Conservation (phyloP, 2,113 vertebrate genomes). For the Phyllostomus discolor region DNA sequence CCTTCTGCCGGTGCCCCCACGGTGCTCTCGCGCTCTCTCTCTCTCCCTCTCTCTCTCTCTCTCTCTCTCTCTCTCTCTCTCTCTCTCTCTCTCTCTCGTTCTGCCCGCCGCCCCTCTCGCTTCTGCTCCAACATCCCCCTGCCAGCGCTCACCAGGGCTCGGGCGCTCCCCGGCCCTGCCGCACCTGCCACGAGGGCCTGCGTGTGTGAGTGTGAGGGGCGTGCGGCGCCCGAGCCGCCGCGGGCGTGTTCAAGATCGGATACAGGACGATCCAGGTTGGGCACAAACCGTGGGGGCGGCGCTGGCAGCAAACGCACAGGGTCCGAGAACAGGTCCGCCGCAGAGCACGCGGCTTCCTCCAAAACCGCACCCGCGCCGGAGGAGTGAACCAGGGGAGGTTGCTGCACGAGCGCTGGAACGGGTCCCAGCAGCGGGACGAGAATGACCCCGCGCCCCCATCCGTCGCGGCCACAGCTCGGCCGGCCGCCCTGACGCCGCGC, state of each 20-base stretch:
- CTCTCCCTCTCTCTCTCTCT: too few relatives aligned
- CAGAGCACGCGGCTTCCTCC: conserved; percentile 61
- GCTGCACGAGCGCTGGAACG: conserved; percentile 68
- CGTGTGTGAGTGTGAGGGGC: conserved; percentile 38
- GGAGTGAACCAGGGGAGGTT: neutral
- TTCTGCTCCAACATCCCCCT: neutral
- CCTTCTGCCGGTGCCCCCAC: too few relatives aligned
- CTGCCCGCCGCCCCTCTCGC: neutral
- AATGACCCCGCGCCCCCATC: conserved; percentile 40
- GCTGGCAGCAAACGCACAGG: conserved; percentile 70
- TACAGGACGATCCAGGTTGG: conserved; percentile 72
- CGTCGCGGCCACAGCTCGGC: conserved; percentile 28
- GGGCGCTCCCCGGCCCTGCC: neutral
- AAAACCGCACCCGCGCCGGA: neutral
- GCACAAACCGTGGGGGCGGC: conserved; percentile 45
- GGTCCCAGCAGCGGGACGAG: conserved; percentile 31
- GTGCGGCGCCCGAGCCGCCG: conserved; percentile 41
- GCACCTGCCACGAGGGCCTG: conserved; percentile 27
- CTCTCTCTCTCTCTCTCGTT: neutral
- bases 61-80: neutral
- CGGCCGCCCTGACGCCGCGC: neutral
- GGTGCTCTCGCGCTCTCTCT: too few relatives aligned
- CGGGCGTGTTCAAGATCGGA: conserved; percentile 63
- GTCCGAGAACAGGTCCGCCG: conserved; percentile 75
- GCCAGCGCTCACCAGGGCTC: conserved; percentile 27